Base-by-base conservation (phyloP, 2,797 vertebrate species). In the Lutjanus campechanus region DNA sequence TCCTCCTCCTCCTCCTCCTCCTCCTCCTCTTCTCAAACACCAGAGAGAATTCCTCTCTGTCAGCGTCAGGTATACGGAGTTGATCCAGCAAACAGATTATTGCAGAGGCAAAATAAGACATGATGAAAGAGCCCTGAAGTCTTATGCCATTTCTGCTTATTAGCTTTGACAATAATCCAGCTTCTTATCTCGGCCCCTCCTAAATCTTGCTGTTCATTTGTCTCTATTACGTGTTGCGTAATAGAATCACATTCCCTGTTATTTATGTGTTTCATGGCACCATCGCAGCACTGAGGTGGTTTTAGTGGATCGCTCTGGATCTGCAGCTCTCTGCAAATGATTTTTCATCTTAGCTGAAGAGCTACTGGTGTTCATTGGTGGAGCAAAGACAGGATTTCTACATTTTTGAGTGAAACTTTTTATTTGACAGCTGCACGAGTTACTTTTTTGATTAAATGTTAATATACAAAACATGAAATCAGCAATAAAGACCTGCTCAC, bases 21-120 rank as follows among this genome's bases (percentile, higher is more conserved):
- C 46, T 64, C 43, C 80, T 75, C 69, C 40, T 72, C 55, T 46
- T 77, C 56, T 84, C n/a, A 79, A 20, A 36, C 62, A 58, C 41
- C 70, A 76, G 64, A 66, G 54, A 85, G 65, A 88, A 90, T 91
- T 91, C 90, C 88, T 88, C 68, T 86, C 65, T 70, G 81, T 88
- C 85, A 80, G 61, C 75, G 84, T 89, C 88, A 82, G 76, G 65
- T 69, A 78, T 49, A 22, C 61, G 20, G 64, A 83, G 36, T 60
- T 40, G 77, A 91, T 91, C 68, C 72, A 77, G 73, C 63, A 63
- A 84, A 81, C 65, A 85, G 70, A 89, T 88, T 83, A 89, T n/a
- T 73, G 70, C 46, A 29, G 17, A 70, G 60, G 64, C 59, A 82
- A 78, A 87, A 85, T 47, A 76, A 79, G 69, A 77, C 56, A 68